These are phyloP conservation scores for Actenoides hombroni DNA, from an alignment of 2,113 vertebrate genomes.

Conservation along the genomic window DNA sequence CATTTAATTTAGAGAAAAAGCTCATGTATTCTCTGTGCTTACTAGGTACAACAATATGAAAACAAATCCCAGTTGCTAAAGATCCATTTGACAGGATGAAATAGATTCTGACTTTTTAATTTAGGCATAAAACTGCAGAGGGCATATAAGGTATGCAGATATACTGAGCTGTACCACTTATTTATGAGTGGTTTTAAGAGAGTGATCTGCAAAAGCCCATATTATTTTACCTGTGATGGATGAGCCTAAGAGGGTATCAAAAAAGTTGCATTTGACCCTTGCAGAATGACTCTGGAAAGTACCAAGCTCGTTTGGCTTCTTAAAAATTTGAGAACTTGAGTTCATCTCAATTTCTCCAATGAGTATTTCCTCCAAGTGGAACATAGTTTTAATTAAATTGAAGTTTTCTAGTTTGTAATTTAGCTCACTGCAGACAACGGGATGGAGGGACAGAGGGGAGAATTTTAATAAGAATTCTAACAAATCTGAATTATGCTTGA, in stretches of 20 bases:
- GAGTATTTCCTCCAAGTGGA: background rate
- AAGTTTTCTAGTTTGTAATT: background rate
- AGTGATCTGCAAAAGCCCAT: background rate
- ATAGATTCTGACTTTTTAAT: constrained; percentile 59
- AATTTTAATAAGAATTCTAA: background rate
- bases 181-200: constrained; percentile 15
- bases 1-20: constrained; percentile 69
- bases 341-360: background rate
- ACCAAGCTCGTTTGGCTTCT: background rate
- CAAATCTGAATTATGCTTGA: background rate
- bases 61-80: constrained; percentile 62
- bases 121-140: constrained; percentile 19
- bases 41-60: constrained; percentile 48
- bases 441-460: background rate
- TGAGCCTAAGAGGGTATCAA: background rate
- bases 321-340: background rate
- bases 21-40: constrained; percentile 52
- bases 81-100: constrained; percentile 59
- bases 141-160: background rate
- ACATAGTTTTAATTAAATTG: background rate
- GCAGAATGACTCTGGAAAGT: background rate
- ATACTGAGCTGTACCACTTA: background rate
- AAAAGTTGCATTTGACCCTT: background rate
- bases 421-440: background rate
- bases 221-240: constrained; percentile 2